Percentiles rank a stretch among this genome's conserved stretches.
Evolutionary conservation across 2,888 invertebrate species (phyloP).

Genomic region (Hyles lineata): DNA sequence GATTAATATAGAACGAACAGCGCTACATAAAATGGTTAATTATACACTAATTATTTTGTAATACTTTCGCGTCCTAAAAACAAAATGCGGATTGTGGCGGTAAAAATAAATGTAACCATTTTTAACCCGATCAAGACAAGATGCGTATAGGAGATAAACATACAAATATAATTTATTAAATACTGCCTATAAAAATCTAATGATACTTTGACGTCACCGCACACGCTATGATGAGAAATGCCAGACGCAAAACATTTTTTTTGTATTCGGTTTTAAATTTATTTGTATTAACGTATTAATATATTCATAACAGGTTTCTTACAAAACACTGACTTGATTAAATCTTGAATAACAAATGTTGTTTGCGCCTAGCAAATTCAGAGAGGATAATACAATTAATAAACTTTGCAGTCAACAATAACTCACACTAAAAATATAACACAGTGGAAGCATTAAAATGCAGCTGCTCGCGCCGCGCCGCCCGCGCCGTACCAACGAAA

Average conservation of each 20-base stretch:
- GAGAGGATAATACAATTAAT: background rate
- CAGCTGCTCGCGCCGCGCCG: background rate
- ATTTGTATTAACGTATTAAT: background rate
- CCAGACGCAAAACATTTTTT: background rate
- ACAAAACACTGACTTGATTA: background rate
- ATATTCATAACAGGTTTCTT: background rate
- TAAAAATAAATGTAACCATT: no score
- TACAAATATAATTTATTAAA: no score
- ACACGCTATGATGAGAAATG: background rate
- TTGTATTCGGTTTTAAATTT: background rate
- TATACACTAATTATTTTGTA: no score
- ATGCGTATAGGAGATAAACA: no score
- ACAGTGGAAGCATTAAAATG: slow-evolving; percentile 8
- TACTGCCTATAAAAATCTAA: no score
- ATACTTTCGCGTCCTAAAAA: no score
- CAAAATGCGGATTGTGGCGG: no score
- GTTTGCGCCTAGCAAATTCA: background rate
- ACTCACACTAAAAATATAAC: background rate
- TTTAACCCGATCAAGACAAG: no score
- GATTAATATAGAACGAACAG: no score
- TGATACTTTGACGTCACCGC: no score
- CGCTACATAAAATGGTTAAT: no score
- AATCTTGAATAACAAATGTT: background rate
- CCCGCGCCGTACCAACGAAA: background rate
- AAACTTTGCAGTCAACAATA: background rate